phyloP scores from a whole-genome alignment of 2,797 vertebrate species.

The Diglossa cyanea region DNA sequence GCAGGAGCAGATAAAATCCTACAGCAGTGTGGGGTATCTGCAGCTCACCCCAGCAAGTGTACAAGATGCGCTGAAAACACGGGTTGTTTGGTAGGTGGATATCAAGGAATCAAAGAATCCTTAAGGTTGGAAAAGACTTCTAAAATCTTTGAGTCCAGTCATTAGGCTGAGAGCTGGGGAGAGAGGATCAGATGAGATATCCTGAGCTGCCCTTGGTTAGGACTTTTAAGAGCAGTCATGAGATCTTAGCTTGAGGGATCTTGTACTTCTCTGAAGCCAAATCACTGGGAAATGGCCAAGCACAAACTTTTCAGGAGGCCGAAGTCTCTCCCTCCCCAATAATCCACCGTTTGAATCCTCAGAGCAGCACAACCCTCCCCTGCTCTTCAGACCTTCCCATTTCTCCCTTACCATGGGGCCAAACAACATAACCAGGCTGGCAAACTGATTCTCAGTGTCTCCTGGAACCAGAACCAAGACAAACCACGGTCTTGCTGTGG shows the following conservation, averaged over 20 bases:
- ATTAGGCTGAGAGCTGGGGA: neutral
- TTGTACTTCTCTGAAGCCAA: neutral
- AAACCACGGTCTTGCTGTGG: neutral
- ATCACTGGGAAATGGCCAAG: neutral
- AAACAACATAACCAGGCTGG: neutral
- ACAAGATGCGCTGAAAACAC: neutral
- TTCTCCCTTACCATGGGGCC: neutral
- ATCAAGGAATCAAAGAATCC: neutral
- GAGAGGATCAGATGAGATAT: neutral
- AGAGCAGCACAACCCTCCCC: neutral
- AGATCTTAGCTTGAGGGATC: neutral
- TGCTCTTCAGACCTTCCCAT: neutral
- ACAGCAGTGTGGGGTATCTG: neutral
- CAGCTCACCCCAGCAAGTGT: rapidly evolving
- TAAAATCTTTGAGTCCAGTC: neutral
- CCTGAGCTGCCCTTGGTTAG: neutral
- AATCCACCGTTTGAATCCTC: neutral
- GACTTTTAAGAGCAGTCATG: neutral
- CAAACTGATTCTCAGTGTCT: neutral
- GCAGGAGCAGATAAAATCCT: neutral
- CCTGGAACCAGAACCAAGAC: neutral
- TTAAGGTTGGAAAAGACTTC: neutral
- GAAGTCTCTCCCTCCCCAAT: neutral
- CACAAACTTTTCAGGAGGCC: neutral
- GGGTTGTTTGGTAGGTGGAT: neutral